A percentile compares a stretch with the other conserved stretches of the same genome.
Conservation (phyloP, 2,797 vertebrate species). For the Cuniculus paca region DNA sequence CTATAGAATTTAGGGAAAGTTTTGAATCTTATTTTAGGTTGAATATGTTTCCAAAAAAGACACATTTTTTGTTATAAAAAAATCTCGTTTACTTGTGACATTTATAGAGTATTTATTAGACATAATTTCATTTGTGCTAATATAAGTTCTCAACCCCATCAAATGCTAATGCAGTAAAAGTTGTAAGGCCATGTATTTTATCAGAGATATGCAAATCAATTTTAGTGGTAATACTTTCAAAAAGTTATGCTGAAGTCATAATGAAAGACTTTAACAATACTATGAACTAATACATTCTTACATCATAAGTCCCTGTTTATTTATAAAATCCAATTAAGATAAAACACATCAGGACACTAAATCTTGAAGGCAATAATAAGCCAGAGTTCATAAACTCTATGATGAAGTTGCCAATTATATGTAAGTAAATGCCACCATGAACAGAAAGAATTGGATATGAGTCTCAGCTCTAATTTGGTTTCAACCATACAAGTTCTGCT, state of each 20-base stretch:
- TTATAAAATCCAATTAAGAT: constrained; percentile 41
- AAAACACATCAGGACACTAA: constrained; percentile 23
- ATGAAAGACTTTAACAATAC: neutral
- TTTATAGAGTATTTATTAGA: constrained; percentile 70
- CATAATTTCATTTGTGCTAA: constrained; percentile 73
- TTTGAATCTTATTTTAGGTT: constrained; percentile 52
- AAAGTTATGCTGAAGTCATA: neutral
- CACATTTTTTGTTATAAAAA: constrained; percentile 63
- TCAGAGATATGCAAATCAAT: constrained; percentile 59
- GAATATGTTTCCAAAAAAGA: constrained; percentile 49
- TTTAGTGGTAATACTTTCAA: constrained; percentile 46
- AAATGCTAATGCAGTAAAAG: constrained; percentile 61
- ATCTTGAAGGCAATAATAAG: constrained; percentile 33
- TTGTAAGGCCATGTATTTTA: constrained; percentile 60
- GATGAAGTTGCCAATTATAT: neutral
- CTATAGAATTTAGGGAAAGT: constrained; percentile 38
- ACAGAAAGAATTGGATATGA: neutral
- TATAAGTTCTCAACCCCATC: constrained; percentile 57
- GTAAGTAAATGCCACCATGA: neutral
- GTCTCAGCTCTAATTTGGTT: neutral
- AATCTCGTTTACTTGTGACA: constrained; percentile 72
- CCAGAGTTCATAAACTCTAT: neutral
- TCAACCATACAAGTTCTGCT: neutral
- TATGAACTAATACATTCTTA: neutral
- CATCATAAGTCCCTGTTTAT: neutral